These are phyloP conservation scores for Falco berigora DNA, from an alignment of 2,797 vertebrate species.

Conservation along the genomic window DNA sequence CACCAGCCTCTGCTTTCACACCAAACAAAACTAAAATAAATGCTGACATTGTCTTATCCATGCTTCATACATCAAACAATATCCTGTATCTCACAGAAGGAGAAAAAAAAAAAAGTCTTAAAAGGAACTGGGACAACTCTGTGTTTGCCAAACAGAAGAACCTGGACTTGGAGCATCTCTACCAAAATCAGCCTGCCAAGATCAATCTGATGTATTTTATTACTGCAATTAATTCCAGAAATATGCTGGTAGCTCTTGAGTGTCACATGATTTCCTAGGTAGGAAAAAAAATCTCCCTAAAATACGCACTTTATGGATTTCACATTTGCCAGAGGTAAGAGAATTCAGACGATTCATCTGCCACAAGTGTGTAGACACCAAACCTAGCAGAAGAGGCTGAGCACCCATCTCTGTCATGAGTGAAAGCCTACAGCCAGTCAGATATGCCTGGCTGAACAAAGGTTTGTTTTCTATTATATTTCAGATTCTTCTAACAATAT, in stretches of 20 bases:
- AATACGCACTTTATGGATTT: conserved; percentile 73
- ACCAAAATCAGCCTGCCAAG: conserved; percentile 6
- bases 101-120: not conserved
- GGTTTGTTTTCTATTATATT: conserved; percentile 80
- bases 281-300: conserved; percentile 6
- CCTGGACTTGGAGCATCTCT: not conserved
- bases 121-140: not conserved
- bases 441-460: conserved; percentile 46
- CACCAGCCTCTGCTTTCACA: not conserved
- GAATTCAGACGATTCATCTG: conserved; percentile 81
- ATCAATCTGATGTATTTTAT: conserved; percentile 30
- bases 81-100: not conserved
- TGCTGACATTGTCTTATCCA: not conserved
- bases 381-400: conserved; percentile 67
- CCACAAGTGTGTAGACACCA: conserved; percentile 82
- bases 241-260: conserved; percentile 67
- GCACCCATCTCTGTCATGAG: conserved; percentile 52
- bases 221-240: conserved; percentile 64
- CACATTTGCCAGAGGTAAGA: conserved; percentile 86
- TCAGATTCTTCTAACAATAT: conserved; percentile 75
- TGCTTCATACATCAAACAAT: not conserved
- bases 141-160: not conserved
- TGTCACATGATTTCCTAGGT: not conserved
- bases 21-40: not conserved
- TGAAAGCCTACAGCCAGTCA: conserved; percentile 49